Conservation (phyloP, 1,140 invertebrate genomes). For the Matsumurasca onukii region DNA sequence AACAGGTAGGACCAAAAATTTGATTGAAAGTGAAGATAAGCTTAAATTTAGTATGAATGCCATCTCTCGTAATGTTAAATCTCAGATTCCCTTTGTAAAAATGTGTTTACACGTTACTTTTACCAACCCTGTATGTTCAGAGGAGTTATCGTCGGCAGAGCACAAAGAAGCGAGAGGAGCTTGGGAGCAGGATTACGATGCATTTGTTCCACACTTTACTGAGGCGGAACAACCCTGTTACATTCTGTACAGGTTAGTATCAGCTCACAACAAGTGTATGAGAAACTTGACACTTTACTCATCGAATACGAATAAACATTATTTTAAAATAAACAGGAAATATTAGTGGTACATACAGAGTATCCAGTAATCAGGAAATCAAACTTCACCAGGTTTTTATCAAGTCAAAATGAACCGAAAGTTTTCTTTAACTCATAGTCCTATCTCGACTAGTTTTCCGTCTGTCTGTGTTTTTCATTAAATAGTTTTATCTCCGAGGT, state of each 20-base stretch:
- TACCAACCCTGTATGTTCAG: background rate
- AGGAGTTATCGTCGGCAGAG: conserved; percentile 42
- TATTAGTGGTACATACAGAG: background rate
- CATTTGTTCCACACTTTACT: conserved; percentile 71
- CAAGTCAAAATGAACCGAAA: too few relatives aligned
- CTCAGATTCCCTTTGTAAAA: background rate
- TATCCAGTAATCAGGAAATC: background rate
- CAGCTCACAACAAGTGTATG: background rate
- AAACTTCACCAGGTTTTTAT: background rate
- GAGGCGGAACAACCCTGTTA: conserved; percentile 91
- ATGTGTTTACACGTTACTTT: background rate
- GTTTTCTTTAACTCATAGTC: too few relatives aligned
- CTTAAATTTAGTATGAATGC: background rate
- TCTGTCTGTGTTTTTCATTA: too few relatives aligned
- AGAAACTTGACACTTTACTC: background rate
- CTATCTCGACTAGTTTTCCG: background rate
- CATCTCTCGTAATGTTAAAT: background rate
- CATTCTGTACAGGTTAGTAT: conserved; percentile 73
- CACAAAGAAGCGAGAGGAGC: conserved; percentile 66
- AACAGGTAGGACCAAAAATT: background rate
- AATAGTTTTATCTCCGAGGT: too few relatives aligned
- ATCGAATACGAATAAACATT: background rate
- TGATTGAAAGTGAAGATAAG: background rate
- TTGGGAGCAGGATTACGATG: conserved; percentile 90
- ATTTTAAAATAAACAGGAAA: background rate